These are phyloP conservation scores for Alviniconcha strummeri DNA, from an alignment of 2,888 invertebrate genomes.

Conservation along the genomic window DNA sequence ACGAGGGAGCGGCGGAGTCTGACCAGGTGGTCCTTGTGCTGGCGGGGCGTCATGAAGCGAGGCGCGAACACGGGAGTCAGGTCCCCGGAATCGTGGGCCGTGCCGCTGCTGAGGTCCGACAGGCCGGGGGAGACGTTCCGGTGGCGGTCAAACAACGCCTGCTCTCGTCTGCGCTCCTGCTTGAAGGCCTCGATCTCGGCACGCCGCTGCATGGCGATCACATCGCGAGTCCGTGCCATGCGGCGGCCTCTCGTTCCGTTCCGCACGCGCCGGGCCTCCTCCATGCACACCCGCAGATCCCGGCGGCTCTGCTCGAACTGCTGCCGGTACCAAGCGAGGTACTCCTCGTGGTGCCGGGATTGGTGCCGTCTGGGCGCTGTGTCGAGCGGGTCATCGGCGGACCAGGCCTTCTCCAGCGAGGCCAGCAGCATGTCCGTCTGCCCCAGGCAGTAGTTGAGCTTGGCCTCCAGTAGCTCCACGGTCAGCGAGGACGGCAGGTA, in stretches of 20 bases:
- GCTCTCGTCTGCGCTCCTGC: conserved; percentile 64
- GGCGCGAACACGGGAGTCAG: conserved; percentile 29
- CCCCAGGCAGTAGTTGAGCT: conserved; percentile 73
- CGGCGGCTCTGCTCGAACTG: conserved; percentile 64
- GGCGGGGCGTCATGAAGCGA: conserved; percentile 61
- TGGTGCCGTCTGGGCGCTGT: not conserved
- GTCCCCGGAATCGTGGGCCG: conserved; percentile 28
- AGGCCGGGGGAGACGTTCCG: conserved; percentile 31
- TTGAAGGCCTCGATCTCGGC: conserved; percentile 69
- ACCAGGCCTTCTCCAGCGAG: conserved; percentile 63
- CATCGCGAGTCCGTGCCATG: conserved; percentile 52
- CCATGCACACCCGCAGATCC: conserved; percentile 63
- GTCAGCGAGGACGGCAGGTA: conserved; percentile 70
- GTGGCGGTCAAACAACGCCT: conserved; percentile 37
- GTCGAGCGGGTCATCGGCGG: conserved; percentile 40
- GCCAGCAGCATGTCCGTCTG: conserved; percentile 72
- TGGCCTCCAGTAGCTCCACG: conserved; percentile 72
- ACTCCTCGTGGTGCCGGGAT: conserved; percentile 46
- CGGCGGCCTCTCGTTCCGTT: conserved; percentile 54
- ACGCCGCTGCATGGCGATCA: conserved; percentile 53
- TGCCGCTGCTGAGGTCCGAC: conserved; percentile 42
- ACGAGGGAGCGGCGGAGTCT: conserved; percentile 61
- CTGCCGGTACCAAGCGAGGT: conserved; percentile 59
- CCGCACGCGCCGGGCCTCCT: conserved; percentile 54
- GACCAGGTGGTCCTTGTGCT: conserved; percentile 61